phyloP scores from a whole-genome alignment of 2,113 vertebrate genomes.

The Catharus bicknelli region DNA sequence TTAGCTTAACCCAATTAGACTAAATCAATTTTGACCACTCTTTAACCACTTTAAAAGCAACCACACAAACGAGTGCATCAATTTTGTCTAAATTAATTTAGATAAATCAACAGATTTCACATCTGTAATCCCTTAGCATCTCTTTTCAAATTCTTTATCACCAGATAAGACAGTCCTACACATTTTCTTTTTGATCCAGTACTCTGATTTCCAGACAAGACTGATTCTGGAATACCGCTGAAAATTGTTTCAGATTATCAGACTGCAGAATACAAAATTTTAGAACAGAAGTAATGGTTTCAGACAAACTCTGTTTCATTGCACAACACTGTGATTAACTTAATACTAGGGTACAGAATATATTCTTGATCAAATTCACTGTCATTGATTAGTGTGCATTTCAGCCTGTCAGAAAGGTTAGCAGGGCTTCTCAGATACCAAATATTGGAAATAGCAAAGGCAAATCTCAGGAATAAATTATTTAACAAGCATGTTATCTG shows the following conservation, averaged over 20 bases:
- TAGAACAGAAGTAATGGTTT: not conserved
- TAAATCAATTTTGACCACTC: slow-evolving; percentile 58
- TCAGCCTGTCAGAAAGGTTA: not conserved
- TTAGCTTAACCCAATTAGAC: slow-evolving; percentile 51
- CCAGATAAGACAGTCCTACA: not conserved
- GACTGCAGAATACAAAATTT: not conserved
- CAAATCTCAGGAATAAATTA: not conserved
- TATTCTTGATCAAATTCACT: not conserved
- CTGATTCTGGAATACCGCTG: not conserved
- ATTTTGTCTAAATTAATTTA: slow-evolving; percentile 56
- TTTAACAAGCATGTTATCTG: not conserved
- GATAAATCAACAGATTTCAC: slow-evolving; percentile 43
- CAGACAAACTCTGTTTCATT: not conserved
- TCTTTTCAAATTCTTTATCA: not conserved
- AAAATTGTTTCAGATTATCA: not conserved
- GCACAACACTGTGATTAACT: not conserved
- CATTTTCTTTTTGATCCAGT: not conserved
- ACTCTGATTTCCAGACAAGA: not conserved
- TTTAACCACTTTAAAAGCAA: slow-evolving; percentile 51
- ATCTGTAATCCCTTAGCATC: not conserved
- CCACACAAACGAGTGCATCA: slow-evolving; percentile 39
- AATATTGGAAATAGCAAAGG: not conserved
- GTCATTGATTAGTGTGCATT: not conserved
- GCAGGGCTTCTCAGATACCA: not conserved
- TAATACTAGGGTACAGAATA: not conserved